Base-by-base conservation (phyloP, 2,113 vertebrate genomes). In the Felis chaus region DNA sequence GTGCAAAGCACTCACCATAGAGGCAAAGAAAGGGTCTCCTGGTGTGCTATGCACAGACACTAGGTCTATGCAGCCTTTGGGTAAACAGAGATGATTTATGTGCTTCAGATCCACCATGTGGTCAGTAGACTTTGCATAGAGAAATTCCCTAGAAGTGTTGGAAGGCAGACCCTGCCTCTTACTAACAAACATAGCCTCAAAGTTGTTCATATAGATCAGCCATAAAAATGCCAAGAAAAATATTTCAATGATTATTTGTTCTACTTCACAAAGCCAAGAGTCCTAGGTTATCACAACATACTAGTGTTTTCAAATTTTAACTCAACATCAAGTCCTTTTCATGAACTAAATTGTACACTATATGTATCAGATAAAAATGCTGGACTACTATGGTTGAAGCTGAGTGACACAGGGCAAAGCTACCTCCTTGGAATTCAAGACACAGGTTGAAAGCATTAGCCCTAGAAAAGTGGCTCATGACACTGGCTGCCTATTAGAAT, bases 211-310 rank as follows among this genome's bases (percentile, higher is more conserved):
- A 63, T 80, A 92, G 76, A 89, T 29, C 68, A 96, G 74, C 63
- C n/a, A 63, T 45, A 36, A 63, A 95, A 94, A 78, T 45, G 71
- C 92, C 96, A 98, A 97, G 87, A 84, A 95, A 97, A 97, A 94
- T 80, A 96, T 84, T 23, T 87, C 65, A 76, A 2, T 71, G 50
- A 84, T 95, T 96, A 86, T 94, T 92, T 96, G 85, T 94, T 85
- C 92, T 96, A 16, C 61, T 92, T 83, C 61, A 94, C 23, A 86
- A 87, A 80, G 69, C 39, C 55, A 89, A 48, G 87, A 80, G 68
- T 50, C 73, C 5, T 57, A 50, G 87, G 53, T 55, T 89, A 68
- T 97, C 87, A 92, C 21, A 97, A 73, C 23, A 94, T 18, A 18
- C 63, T 39, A 83, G 7, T 69, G 82, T 92, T 96, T 94, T 94